Base-by-base conservation (phyloP, 2,888 invertebrate genomes). In the Temnothorax ravouxi region DNA sequence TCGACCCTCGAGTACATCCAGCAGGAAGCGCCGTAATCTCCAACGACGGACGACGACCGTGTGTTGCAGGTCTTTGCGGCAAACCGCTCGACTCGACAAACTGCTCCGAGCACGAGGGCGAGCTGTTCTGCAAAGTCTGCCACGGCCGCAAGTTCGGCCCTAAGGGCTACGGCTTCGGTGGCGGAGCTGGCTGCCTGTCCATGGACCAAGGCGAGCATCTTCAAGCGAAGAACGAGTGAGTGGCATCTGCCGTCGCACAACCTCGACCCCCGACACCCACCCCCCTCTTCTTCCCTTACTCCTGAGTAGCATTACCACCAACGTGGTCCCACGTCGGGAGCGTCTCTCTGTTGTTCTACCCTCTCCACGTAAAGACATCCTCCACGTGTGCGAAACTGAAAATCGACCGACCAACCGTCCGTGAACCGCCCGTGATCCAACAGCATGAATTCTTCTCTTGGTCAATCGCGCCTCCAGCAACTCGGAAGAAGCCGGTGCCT, bases 61-160 rank as follows among this genome's bases (percentile, higher is more conserved):
- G 38, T 90, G 88, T 93, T 93, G 21, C 95, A 99, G 99, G 98
- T 95, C 96, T 99, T 96, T 99, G 99, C 97, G 97, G 98, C 96
- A 99, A 99, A 96, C 96, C 98, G 96, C 97, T 99, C 95, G 99
- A 99, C 96, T 99, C 99, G 93, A 99, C 99, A 96, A 99, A 99
- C 96, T 98, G 98, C 96, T 96, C 99, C 93, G 99, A 99, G 95
- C 99, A 99, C 96, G 99, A 99, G 95, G 98, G 98, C 94, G 98
- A 98, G 96, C 97, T 99, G 93, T 99, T 96, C 97, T 99, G 99
- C 97, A 99, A 99, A 96, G 96, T 97, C 94, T 99, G 99, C 96
- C 99, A 99, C 95, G 99, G 97, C 93, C 97, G 99, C 95, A 99
- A 99, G 96, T 99, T 97, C 96, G 99, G 99, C 95, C 99, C 99